Percentiles rank a stretch among this genome's conserved stretches.
phyloP scores from a whole-genome alignment of 2,888 invertebrate genomes.

The Melipona bicolor region DNA sequence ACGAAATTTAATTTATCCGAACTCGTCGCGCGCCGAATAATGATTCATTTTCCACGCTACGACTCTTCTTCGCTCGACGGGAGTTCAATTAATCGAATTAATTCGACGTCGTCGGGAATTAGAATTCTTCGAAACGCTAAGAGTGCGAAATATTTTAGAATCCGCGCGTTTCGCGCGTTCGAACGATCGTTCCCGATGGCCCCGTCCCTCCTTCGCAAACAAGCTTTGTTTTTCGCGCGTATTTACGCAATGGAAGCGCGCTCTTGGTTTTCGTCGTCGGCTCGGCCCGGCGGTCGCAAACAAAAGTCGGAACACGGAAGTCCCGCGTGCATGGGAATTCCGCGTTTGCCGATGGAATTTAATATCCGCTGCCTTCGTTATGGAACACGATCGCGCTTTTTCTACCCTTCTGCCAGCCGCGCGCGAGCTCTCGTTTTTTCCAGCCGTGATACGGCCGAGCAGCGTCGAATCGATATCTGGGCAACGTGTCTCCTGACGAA shows the following conservation, averaged over 20 bases:
- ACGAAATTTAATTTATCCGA: neutral
- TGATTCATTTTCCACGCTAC: neutral
- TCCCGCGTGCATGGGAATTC: slow-evolving; percentile 59
- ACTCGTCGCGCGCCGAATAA: too few relatives aligned
- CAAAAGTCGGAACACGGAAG: slow-evolving; percentile 64
- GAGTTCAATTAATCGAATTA: neutral
- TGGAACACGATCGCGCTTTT: slow-evolving; percentile 67
- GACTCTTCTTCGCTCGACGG: neutral
- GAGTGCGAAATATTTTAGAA: neutral
- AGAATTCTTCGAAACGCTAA: neutral
- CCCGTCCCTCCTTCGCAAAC: slow-evolving; percentile 30
- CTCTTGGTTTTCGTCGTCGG: slow-evolving; percentile 46
- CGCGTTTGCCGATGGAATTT: slow-evolving; percentile 70
- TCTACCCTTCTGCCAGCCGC: slow-evolving; percentile 45
- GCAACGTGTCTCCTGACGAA: slow-evolving; percentile 11
- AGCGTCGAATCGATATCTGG: slow-evolving; percentile 44
- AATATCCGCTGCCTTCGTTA: slow-evolving; percentile 72
- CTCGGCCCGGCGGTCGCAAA: slow-evolving; percentile 56
- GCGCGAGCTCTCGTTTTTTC: slow-evolving; percentile 43
- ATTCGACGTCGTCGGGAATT: neutral
- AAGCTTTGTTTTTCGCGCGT: slow-evolving; percentile 54
- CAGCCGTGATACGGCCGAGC: slow-evolving; percentile 16
- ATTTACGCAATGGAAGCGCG: slow-evolving; percentile 54
- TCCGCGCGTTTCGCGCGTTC: neutral
- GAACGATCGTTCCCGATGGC: neutral